Percentiles rank a stretch among this genome's conserved stretches.
Evolutionary conservation across 2,797 vertebrate genomes (phyloP).

Genomic region (Trichosurus vulpecula): DNA sequence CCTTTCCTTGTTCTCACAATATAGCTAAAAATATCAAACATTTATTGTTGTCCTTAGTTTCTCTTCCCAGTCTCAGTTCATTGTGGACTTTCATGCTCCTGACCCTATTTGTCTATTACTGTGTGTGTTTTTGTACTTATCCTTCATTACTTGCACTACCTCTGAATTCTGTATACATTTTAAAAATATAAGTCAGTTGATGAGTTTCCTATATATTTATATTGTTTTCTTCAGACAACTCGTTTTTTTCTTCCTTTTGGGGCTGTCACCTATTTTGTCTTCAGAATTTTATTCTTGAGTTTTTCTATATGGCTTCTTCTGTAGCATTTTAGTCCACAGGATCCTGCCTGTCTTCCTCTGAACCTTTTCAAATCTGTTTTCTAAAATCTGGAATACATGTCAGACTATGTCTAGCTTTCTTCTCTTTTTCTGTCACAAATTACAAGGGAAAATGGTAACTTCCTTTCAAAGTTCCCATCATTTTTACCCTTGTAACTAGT

Average conservation of each 20-base stretch:
- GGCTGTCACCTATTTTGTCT: not conserved
- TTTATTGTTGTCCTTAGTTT: not conserved
- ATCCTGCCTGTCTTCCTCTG: not conserved
- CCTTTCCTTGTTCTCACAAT: not conserved
- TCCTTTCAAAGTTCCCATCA: not conserved
- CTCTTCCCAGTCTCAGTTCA: not conserved
- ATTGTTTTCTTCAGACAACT: not conserved
- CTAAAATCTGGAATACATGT: not conserved
- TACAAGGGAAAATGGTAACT: not conserved
- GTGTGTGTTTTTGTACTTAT: not conserved
- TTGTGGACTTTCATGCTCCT: not conserved
- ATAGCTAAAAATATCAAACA: not conserved
- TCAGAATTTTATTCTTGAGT: not conserved
- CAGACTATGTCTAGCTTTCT: not conserved
- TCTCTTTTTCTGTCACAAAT: not conserved
- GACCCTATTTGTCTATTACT: not conserved
- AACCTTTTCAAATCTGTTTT: not conserved
- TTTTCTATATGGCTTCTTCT: not conserved
- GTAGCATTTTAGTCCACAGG: not conserved
- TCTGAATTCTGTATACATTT: not conserved
- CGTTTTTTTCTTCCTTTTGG: not conserved
- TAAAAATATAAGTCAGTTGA: not conserved
- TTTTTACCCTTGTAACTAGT: not conserved
- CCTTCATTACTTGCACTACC: not conserved
- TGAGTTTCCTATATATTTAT: not conserved